A percentile compares a stretch with the other conserved stretches of the same genome.
Evolutionary conservation across 2,888 invertebrate genomes (phyloP).

Genomic region (Hirtodrosophila confusa): DNA sequence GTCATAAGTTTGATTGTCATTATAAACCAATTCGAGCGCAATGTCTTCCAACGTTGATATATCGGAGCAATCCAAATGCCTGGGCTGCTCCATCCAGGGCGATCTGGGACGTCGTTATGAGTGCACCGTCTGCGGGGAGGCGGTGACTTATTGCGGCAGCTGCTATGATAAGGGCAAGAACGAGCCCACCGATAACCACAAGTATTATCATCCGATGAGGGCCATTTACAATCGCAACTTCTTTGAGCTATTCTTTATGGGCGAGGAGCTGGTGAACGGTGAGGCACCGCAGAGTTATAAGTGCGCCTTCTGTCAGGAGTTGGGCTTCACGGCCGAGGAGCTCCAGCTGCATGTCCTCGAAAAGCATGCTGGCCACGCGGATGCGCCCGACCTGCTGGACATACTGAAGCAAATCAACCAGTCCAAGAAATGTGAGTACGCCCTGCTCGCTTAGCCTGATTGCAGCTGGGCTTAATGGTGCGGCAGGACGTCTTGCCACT

Average conservation of each 20-base stretch:
- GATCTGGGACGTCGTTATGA: constrained; percentile 49
- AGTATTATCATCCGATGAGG: constrained; percentile 64
- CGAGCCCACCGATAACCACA: constrained; percentile 32
- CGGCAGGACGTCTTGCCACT: constrained; percentile 40
- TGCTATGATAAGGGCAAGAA: constrained; percentile 44
- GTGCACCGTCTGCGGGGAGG: constrained; percentile 48
- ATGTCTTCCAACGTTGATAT: constrained; percentile 13
- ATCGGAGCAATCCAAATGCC: constrained; percentile 15
- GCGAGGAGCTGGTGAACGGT: constrained; percentile 49
- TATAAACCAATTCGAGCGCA: background rate
- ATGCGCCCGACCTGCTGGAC: constrained; percentile 35
- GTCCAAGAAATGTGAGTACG: constrained; percentile 45
- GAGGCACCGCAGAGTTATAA: constrained; percentile 56
- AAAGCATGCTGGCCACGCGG: constrained; percentile 42
- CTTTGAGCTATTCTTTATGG: constrained; percentile 48
- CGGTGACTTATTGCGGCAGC: constrained; percentile 48
- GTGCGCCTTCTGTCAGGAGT: constrained; percentile 51
- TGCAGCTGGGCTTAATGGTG: constrained; percentile 20
- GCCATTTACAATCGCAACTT: constrained; percentile 40
- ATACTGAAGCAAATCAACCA: constrained; percentile 40
- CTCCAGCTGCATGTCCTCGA: constrained; percentile 42
- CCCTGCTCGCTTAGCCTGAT: constrained; percentile 21
- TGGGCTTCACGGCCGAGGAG: constrained; percentile 40
- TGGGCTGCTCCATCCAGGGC: constrained; percentile 27
- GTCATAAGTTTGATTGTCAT: background rate